These are phyloP conservation scores for Dallia pectoralis DNA, from an alignment of 2,797 vertebrate species.

Conservation along the genomic window DNA sequence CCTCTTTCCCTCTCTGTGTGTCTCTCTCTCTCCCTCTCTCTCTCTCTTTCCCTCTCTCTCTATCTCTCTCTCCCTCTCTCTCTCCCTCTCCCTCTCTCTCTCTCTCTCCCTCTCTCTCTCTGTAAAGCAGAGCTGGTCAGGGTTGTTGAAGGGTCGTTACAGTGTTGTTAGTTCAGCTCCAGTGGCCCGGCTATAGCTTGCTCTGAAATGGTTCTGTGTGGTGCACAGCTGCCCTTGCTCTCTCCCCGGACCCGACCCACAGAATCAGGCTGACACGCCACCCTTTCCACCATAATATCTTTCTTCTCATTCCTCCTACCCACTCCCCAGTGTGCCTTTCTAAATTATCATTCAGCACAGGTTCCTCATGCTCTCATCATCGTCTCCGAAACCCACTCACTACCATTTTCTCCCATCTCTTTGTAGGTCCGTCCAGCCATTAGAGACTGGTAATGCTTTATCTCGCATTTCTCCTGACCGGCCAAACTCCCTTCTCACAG, in stretches of 20 bases:
- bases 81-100: background rate
- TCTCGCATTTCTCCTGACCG: too few relatives aligned
- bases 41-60: background rate
- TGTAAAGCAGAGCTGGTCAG: slow-evolving; percentile 32
- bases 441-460: too few relatives aligned
- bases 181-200: slow-evolving; percentile 32
- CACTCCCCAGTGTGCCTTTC: slow-evolving; percentile 14
- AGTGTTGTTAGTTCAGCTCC: slow-evolving; percentile 68
- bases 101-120: background rate
- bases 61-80: background rate
- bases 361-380: background rate
- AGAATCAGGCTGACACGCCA: slow-evolving; percentile 42
- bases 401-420: background rate
- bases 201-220: slow-evolving; percentile 19
- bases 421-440: background rate
- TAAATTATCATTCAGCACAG: background rate
- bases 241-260: slow-evolving; percentile 36
- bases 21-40: background rate
- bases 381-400: background rate
- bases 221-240: slow-evolving; percentile 54
- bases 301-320: slow-evolving; percentile 16
- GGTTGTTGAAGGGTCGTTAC: slow-evolving; percentile 62
- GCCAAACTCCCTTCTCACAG: background rate
- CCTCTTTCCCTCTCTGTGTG: background rate
- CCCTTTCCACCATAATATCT: background rate